Evolutionary conservation across 2,797 vertebrate species (phyloP).

Genomic region (Arctocebus calabarensis): DNA sequence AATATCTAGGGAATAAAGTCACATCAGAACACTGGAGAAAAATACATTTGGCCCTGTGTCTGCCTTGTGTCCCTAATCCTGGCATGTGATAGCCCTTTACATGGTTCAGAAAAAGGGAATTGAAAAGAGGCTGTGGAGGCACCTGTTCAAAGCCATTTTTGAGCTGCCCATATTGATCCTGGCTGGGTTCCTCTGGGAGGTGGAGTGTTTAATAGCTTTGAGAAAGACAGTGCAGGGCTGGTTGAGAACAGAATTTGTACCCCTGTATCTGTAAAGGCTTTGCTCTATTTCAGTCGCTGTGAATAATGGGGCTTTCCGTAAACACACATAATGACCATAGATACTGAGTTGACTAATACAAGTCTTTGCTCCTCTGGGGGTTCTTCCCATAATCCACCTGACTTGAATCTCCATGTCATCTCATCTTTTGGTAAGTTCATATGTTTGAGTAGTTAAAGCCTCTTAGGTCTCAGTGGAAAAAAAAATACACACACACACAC

Average conservation of each 20-base stretch:
- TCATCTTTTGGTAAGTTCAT: background rate
- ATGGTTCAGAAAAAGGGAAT: conserved; percentile 62
- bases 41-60: background rate
- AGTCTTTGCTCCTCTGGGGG: background rate
- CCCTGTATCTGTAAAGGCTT: conserved; percentile 65
- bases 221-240: background rate
- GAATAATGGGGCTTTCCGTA: conserved; percentile 72
- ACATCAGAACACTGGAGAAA: background rate
- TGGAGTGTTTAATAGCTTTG: background rate
- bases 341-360: conserved; percentile 69
- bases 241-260: conserved; percentile 65
- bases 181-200: conserved; percentile 6
- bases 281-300: conserved; percentile 58
- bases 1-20: conserved; percentile 26
- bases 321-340: conserved; percentile 47
- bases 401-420: background rate
- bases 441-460: background rate
- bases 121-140: conserved; percentile 63
- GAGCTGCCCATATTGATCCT: background rate
- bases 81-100: background rate
- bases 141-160: conserved; percentile 57
- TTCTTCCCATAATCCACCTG: conserved; percentile 57
- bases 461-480: background rate
- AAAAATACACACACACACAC: no score
- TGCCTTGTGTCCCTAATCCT: background rate